Evolutionary conservation across 2,113 vertebrate species (phyloP).

Genomic region (Scomber scombrus): DNA sequence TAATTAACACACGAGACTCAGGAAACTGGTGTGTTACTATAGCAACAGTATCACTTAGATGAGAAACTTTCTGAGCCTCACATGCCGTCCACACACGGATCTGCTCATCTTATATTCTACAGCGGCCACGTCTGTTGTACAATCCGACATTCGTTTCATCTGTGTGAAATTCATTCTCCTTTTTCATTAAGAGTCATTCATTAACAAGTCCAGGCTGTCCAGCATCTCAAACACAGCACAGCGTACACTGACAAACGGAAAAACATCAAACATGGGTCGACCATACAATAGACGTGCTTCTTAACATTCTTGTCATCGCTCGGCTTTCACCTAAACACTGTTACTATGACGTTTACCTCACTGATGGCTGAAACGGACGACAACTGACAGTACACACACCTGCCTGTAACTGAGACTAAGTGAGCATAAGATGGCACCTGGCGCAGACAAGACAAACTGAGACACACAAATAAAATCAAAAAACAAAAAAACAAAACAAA

Average conservation of each 20-base stretch:
- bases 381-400: slow-evolving; percentile 25
- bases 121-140: slow-evolving; percentile 3
- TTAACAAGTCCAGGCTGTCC: neutral
- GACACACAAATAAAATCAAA: slow-evolving; percentile 7
- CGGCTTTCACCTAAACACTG: slow-evolving; percentile 34
- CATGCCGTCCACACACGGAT: neutral
- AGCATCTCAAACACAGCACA: slow-evolving; percentile 38
- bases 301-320: slow-evolving; percentile 62
- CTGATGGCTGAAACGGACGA: slow-evolving; percentile 9
- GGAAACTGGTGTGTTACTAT: slow-evolving; percentile 41
- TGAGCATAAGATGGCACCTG: slow-evolving; percentile 43
- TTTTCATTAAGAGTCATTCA: slow-evolving; percentile 39
- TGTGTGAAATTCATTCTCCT: slow-evolving; percentile 21
- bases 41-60: slow-evolving; percentile 54
- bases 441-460: slow-evolving; percentile 36
- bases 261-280: slow-evolving; percentile 38
- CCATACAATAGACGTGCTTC: slow-evolving; percentile 37
- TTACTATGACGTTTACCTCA: slow-evolving; percentile 63
- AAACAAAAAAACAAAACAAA: neutral
- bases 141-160: slow-evolving; percentile 17
- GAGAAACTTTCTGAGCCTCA: slow-evolving; percentile 40
- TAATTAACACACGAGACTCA: slow-evolving; percentile 18
- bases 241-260: slow-evolving; percentile 43
- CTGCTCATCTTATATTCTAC: neutral
- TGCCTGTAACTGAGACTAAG: slow-evolving; percentile 24